These are phyloP conservation scores for Oceanodroma tethys DNA, from an alignment of 2,113 vertebrate genomes.

Conservation along the genomic window DNA sequence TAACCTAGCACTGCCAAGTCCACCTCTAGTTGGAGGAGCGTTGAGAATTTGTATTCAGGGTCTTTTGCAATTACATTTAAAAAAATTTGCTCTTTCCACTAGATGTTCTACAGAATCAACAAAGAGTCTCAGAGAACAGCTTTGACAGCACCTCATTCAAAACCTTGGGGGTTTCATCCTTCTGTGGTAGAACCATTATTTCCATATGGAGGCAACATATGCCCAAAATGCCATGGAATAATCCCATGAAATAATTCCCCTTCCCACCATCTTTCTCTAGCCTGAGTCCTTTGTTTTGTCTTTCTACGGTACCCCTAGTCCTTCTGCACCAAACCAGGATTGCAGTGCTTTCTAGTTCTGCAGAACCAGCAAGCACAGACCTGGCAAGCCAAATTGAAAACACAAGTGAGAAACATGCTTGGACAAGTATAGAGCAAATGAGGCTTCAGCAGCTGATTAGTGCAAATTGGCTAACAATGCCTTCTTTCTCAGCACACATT, in stretches of 20 bases:
- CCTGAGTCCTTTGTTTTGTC: background rate
- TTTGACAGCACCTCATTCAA: background rate
- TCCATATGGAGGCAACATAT: background rate
- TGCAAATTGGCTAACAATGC: background rate
- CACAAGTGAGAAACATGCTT: background rate
- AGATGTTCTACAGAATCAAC: background rate
- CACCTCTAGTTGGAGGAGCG: background rate
- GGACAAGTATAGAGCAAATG: background rate
- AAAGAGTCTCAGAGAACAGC: background rate
- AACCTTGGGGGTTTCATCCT: background rate
- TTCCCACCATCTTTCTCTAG: background rate
- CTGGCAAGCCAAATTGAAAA: background rate
- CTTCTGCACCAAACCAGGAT: background rate
- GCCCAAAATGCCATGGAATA: background rate
- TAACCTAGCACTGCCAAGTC: no score
- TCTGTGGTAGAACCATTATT: background rate
- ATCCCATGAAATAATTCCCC: background rate
- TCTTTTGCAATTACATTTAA: background rate
- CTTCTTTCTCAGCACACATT: background rate
- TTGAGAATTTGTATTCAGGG: background rate
- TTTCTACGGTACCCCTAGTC: no score
- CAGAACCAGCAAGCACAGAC: background rate
- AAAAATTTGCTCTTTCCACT: background rate
- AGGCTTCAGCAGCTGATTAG: background rate
- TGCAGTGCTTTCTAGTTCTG: background rate